These are phyloP conservation scores for Glyptemys insculpta DNA, from an alignment of 2,797 vertebrate species.

Conservation along the genomic window DNA sequence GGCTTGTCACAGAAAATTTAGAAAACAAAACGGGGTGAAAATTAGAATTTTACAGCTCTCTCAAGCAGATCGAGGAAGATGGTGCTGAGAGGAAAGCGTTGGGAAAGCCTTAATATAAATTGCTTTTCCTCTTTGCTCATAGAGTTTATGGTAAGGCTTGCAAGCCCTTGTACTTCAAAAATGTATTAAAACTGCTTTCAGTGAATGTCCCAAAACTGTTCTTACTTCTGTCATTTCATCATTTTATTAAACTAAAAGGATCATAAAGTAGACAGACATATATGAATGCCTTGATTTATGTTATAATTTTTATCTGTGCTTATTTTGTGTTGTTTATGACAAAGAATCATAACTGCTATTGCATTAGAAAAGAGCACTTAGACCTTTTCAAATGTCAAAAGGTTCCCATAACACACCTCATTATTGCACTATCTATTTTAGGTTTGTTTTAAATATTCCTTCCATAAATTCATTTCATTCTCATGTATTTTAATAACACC, in stretches of 20 bases:
- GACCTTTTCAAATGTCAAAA: conserved; percentile 62
- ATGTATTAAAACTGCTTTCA: conserved; percentile 16
- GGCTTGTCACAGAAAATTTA: background rate
- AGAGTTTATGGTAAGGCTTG: background rate
- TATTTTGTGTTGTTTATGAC: conserved; percentile 29
- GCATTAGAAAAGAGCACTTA: conserved; percentile 70
- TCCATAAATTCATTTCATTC: background rate
- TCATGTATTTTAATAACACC: background rate
- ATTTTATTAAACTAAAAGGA: background rate
- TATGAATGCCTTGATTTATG: conserved; percentile 12
- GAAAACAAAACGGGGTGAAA: background rate
- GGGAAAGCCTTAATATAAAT: conserved; percentile 7
- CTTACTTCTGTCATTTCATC: conserved; percentile 20
- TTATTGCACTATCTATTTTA: background rate
- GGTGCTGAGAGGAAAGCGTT: background rate
- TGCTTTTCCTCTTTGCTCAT: background rate
- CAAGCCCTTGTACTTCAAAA: conserved; percentile 9
- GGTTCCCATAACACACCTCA: background rate
- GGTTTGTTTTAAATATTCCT: background rate
- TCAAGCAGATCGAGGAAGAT: background rate
- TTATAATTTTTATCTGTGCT: conserved; percentile 23
- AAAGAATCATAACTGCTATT: conserved; percentile 55
- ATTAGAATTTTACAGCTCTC: background rate
- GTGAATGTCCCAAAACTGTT: conserved; percentile 60
- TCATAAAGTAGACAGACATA: conserved; percentile 43